These are phyloP conservation scores for Sylvietta virens DNA, from an alignment of 2,113 vertebrate species.

Conservation along the genomic window DNA sequence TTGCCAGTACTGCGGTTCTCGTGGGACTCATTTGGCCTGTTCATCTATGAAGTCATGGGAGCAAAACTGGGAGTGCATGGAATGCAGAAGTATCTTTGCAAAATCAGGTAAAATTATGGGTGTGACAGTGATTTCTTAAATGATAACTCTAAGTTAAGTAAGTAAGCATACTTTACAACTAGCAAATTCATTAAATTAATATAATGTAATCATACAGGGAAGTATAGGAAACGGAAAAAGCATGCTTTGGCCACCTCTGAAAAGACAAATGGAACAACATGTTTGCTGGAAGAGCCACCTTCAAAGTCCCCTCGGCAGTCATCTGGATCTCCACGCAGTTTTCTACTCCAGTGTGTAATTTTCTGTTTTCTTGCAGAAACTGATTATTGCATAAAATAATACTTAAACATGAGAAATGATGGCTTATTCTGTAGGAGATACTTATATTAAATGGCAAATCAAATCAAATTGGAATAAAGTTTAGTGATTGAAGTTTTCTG, in stretches of 20 bases:
- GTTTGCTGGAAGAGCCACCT: constrained; percentile 72
- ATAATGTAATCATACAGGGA: constrained; percentile 51
- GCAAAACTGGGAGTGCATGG: constrained; percentile 86
- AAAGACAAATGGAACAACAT: constrained; percentile 37
- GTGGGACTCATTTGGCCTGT: constrained; percentile 90
- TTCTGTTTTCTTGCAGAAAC: not conserved
- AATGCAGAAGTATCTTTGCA: constrained; percentile 80
- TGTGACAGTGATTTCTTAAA: not conserved
- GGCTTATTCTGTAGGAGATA: not conserved
- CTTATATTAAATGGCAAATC: not conserved
- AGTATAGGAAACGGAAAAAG: constrained; percentile 56
- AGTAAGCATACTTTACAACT: not conserved
- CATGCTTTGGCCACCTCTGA: constrained; percentile 53
- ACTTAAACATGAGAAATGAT: not conserved
- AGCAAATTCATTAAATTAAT: not conserved
- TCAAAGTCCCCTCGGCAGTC: constrained; percentile 70
- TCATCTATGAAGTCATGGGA: constrained; percentile 75
- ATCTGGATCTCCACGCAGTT: constrained; percentile 45
- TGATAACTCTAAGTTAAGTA: not conserved
- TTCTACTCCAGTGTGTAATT: constrained; percentile 70
- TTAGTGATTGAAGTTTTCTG: not conserved
- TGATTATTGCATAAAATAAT: not conserved
- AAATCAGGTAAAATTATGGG: constrained; percentile 77
- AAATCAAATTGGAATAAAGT: not conserved
- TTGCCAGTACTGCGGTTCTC: constrained; percentile 89